These are phyloP conservation scores for Andrena flavipes DNA, from an alignment of 2,888 invertebrate species.

Conservation along the genomic window DNA sequence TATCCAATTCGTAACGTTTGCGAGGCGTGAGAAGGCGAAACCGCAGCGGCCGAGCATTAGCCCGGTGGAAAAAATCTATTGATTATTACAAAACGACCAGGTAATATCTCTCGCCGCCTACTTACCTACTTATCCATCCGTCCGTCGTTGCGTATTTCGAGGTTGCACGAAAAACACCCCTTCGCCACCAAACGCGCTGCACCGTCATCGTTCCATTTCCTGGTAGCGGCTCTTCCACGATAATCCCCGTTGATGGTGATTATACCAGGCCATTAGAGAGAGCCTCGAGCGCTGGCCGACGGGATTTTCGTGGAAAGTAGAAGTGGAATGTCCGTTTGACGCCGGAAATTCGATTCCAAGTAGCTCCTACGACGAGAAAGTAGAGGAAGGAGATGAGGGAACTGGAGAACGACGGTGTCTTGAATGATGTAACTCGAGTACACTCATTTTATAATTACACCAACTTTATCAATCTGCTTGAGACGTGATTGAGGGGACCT, in stretches of 20 bases:
- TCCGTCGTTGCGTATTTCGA: conserved; percentile 12
- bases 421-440: neutral
- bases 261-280: conserved; percentile 12
- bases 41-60: conserved; percentile 47
- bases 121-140: conserved; percentile 65
- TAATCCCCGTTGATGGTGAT: conserved; percentile 43
- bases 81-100: conserved; percentile 60
- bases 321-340: neutral
- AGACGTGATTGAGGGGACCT: too few relatives aligned
- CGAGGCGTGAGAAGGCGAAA: conserved; percentile 62
- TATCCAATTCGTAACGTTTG: conserved; percentile 46
- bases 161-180: conserved; percentile 36
- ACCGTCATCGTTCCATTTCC: conserved; percentile 54
- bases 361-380: neutral
- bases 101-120: conserved; percentile 62
- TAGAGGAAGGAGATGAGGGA: neutral
- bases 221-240: conserved; percentile 31
- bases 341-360: conserved; percentile 10
- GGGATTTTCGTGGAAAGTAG: conserved; percentile 24
- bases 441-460: neutral
- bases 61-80: conserved; percentile 39
- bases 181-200: conserved; percentile 9
- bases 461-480: neutral
- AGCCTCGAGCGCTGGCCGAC: neutral
- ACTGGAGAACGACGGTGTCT: neutral